These are phyloP conservation scores for Macquaria australasica DNA, from an alignment of 2,113 vertebrate genomes.

Conservation along the genomic window DNA sequence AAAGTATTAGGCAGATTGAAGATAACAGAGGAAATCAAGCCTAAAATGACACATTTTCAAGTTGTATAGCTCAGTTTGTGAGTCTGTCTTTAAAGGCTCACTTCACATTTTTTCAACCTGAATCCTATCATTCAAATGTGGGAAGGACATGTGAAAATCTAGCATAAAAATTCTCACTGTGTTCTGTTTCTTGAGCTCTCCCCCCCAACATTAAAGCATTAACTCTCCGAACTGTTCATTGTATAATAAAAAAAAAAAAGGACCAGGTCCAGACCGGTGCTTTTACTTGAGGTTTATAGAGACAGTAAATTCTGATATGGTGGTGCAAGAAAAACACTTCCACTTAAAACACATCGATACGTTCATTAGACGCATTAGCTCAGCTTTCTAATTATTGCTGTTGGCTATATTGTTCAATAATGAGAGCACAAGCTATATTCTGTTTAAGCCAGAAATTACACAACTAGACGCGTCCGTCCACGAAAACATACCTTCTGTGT, in stretches of 20 bases:
- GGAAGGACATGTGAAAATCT: not conserved
- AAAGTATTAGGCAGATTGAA: no score
- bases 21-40: no score
- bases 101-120: not conserved
- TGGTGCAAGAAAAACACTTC: not conserved
- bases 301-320: not conserved
- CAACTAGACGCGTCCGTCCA: not conserved
- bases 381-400: not conserved
- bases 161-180: not conserved
- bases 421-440: not conserved
- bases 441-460: not conserved
- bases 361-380: not conserved
- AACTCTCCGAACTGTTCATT: no score
- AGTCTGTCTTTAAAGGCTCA: not conserved
- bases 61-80: not conserved
- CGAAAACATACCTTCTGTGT: constrained; percentile 92
- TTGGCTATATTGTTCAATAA: not conserved
- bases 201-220: no score
- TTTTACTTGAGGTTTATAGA: not conserved
- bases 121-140: not conserved
- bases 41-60: not conserved
- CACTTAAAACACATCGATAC: not conserved
- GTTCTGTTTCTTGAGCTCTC: not conserved
- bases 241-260: no score
- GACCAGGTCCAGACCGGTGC: not conserved